Base-by-base conservation (phyloP, 2,113 vertebrate species). In the Danionella cerebrum region DNA sequence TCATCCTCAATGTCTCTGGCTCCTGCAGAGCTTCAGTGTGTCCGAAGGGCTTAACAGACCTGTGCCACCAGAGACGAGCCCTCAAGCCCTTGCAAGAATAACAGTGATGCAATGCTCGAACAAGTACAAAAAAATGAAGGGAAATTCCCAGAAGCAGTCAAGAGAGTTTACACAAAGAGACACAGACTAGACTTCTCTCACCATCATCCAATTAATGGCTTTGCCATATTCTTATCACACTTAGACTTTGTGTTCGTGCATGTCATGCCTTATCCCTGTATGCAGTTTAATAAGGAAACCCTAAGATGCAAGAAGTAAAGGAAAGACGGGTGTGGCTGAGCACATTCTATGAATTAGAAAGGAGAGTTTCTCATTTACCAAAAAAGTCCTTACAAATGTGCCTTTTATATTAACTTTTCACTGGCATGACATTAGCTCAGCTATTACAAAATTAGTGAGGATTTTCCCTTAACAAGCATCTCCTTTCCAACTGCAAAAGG, bases 101-200 rank as follows among this genome's bases (percentile, higher is more conserved):
- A 69, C 60, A 63, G 42, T 64, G 48, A 57, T 64, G 59, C 53
- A 21, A 58, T 64, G 42, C 60, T 59, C 25, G 18, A 22, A 24
- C 39, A 3, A 45, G 51, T 2, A 19, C 14, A 47, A 55, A 57
- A 50, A 59, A 50, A 19, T 41, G 4, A 39, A 44, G 50, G 62
- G 74, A 70, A 76, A 67, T 72, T 73, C 70, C 74, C 70, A 55
- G 58, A 52, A 48, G 33, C 22, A 35, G 45, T 55, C 69, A 53
- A 47, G 63, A 75, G 47, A 71, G 65, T 75, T 74, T 67, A 65
- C 63, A 75, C 63, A 69, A 53, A 64, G 53, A 63, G 14, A 64
- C 21, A 55, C n/a, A 48, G 60, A 64, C 36, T 69, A 59, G 55
- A 66, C 47, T 53, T 60, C 60, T 69, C 58, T 75, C 65, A 62